Evolutionary conservation across 2,797 vertebrate genomes (phyloP), one percentile per base, ranked within the genome.

Genomic region (Manis pentadactyla): DNA sequence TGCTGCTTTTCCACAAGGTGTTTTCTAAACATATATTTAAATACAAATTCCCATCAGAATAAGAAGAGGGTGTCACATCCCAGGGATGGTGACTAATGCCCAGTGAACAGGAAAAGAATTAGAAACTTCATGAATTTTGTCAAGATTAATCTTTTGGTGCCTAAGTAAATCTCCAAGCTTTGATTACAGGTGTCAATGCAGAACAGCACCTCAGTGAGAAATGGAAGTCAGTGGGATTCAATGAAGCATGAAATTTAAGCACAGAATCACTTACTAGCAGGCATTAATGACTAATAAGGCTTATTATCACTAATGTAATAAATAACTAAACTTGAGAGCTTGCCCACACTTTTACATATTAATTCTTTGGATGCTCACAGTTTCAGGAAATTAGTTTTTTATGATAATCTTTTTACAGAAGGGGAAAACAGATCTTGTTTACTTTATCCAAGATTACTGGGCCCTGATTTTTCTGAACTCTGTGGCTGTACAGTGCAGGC

Each of bases 111-210:
- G 15, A 51, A 86, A 49, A n/a, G 55, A 89, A 49, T 82, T 11
- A 61, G 55, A 92, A 94, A 94, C 53, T 46, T 89, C 27, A 74
- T 77, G 42, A 96, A 84, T 95, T 95, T 94, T 95, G 63, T 89
- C 69, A 89, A 93, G 96, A 94, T 92, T 89, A 78, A 95, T 91
- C 78, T 87, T 89, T 61, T 2, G 10, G 79, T 84, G 39, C 61
- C 82, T 94, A 89, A 69, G 64, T 95, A 95, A 97, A 97, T 96
- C 88, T 93, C 88, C 73, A 96, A 87, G 64, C 68, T 95, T 96
- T 91, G 69, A 93, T 95, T 96, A 77, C 29, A 95, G 53, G 59
- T 96, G 94, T 95, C 95, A 91, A 75, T 25, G 53, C 9, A 79
- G 68, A 92, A 74, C 55, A 66, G 46, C 55, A 91, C 39, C 55